Evolutionary conservation across 2,113 vertebrate species (phyloP), one percentile per base, ranked within the genome.

Genomic region (Pholis gunnellus): DNA sequence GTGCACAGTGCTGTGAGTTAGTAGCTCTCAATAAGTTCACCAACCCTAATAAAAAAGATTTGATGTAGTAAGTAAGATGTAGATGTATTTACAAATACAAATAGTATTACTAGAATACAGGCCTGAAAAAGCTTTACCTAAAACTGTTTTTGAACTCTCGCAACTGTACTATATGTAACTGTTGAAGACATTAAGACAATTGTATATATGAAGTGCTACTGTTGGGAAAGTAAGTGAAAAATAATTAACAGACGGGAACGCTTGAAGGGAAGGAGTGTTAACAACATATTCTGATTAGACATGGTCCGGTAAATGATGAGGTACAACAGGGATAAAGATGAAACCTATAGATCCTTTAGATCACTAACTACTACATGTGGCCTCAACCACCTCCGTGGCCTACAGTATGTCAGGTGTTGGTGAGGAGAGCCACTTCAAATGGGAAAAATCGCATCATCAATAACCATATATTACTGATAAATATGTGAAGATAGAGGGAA

Each of bases 301-400:
- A 3, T 61, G 57, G 72, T 57, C 31, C 72, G 52, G 70, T 75
- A 79, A 82, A 83, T 46, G 44, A 87, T 72, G 65, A 50, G 54
- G 59, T 48, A 72, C 72, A 69, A 71, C 48, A 46, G 70, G 60
- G 50, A 65, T 64, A 46, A 17, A 57, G 27, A 68, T 82, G 50
- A 71, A 90, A 89, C 29, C 3, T n/a, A n/a, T n/a, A n/a, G n/a
- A n/a, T n/a, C n/a, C n/a, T n/a, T n/a, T n/a, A n/a, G 29, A 75
- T 82, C 66, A 85, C 82, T 77, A 90, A 82, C 85, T 75, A 84
- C 75, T 44, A 57, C 34, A 57, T 76, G 65, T 68, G 78, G 60
- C 54, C 13, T 75, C 40, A 71, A 27, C 65, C 31, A 65, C 52
- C 72, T 70, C 63, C 6, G 50, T 57, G 69, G 60, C 13, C 46